Conservation (phyloP, 1,140 invertebrate species). For the Brachionus manjavacas region DNA sequence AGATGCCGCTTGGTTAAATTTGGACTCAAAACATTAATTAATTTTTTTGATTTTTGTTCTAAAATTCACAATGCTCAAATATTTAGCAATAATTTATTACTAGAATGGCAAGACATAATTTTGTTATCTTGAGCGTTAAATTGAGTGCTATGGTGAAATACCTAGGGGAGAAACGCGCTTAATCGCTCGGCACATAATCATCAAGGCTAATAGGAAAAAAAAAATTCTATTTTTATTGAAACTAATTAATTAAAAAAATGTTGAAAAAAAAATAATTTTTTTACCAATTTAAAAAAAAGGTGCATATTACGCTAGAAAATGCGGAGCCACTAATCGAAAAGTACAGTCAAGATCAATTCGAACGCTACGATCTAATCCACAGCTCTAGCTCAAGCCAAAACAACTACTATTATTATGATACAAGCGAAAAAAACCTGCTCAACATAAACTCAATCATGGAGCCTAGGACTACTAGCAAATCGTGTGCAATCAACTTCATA, state of each 20-base stretch:
- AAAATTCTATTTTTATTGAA: background rate
- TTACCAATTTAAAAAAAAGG: background rate
- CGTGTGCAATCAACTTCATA: background rate
- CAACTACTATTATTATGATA: constrained; percentile 41
- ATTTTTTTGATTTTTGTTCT: too few species aligned
- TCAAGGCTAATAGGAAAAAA: background rate
- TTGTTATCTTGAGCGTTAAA: background rate
- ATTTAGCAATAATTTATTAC: background rate
- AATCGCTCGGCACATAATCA: background rate
- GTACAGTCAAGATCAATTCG: background rate
- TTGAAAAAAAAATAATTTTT: too few species aligned
- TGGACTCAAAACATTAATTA: too few species aligned
- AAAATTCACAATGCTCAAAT: too few species aligned
- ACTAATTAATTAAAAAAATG: too few species aligned
- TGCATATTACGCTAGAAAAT: constrained; percentile 33
- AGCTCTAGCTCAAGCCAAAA: background rate
- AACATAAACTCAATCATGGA: constrained; percentile 31
- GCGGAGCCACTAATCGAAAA: constrained; percentile 31
- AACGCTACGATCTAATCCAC: constrained; percentile 12
- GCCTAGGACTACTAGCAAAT: background rate
- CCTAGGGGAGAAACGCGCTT: background rate
- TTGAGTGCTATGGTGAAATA: background rate
- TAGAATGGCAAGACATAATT: background rate
- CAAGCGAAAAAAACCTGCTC: background rate
- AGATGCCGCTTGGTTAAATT: too few species aligned